phyloP scores from a whole-genome alignment of 2,113 vertebrate species.

The Bubo blakistoni region DNA sequence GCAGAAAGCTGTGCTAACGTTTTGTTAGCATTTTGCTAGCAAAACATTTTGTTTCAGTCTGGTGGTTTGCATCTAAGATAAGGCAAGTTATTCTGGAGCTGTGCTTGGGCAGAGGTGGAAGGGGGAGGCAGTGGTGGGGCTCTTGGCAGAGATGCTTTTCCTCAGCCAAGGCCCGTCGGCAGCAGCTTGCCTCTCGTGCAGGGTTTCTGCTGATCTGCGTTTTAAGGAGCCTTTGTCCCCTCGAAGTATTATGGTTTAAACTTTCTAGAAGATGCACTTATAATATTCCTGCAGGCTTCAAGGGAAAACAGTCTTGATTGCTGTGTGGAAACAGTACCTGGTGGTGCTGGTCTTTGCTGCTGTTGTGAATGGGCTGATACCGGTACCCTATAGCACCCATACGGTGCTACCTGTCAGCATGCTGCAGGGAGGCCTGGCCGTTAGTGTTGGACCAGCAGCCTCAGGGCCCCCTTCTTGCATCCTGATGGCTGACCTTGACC shows the following conservation, averaged over 20 bases:
- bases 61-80: background rate
- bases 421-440: background rate
- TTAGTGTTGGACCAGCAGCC: background rate
- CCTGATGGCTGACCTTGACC: background rate
- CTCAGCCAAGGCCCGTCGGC: background rate
- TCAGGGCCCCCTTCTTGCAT: background rate
- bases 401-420: background rate
- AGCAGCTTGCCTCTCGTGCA: background rate
- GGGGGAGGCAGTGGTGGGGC: background rate
- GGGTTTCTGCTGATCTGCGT: background rate
- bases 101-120: background rate
- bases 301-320: accelerated
- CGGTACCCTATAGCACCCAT: accelerated
- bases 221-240: background rate
- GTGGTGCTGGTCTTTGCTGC: background rate
- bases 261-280: background rate
- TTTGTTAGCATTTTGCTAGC: background rate
- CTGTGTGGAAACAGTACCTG: accelerated
- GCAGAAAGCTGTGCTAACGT: background rate
- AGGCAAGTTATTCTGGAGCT: background rate
- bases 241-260: background rate
- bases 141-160: background rate
- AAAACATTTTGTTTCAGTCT: background rate
- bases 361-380: background rate
- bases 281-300: background rate